phyloP scores from a whole-genome alignment of 1,140 invertebrate genomes.

The Heliothis virescens region DNA sequence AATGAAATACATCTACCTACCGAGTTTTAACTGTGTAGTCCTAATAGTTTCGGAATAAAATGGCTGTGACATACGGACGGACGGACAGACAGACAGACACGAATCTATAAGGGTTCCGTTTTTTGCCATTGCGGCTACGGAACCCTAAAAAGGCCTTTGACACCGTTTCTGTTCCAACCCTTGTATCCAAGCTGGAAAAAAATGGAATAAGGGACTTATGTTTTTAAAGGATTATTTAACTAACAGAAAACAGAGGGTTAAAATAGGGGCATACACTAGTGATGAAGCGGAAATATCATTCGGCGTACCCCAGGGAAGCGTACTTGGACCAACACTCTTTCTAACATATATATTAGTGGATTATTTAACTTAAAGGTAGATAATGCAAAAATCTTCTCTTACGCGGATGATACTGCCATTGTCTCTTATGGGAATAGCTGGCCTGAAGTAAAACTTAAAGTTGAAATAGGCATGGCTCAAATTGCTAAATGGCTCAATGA shows the following conservation, averaged over 20 bases:
- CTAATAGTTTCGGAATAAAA: too few relatives aligned
- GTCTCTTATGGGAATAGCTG: slow-evolving; percentile 25
- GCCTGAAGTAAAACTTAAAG: not conserved
- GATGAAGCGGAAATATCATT: slow-evolving; percentile 1
- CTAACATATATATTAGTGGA: slow-evolving; percentile 48
- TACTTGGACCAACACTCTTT: slow-evolving; percentile 46
- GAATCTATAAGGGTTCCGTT: too few relatives aligned
- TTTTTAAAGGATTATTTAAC: slow-evolving; percentile 29
- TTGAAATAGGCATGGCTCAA: slow-evolving; percentile 2
- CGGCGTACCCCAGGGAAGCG: slow-evolving; percentile 42
- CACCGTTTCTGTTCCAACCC: slow-evolving; percentile 33
- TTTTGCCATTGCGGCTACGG: too few relatives aligned
- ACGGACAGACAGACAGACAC: too few relatives aligned
- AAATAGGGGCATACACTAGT: slow-evolving; percentile 5
- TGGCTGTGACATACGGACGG: too few relatives aligned
- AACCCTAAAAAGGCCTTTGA: slow-evolving; percentile 48
- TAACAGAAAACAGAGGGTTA: slow-evolving; percentile 32
- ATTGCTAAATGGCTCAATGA: slow-evolving; percentile 19
- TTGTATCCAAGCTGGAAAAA: slow-evolving; percentile 37
- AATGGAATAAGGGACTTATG: slow-evolving; percentile 33
- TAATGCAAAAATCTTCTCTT: slow-evolving; percentile 42
- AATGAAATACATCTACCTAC: too few relatives aligned
- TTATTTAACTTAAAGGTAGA: slow-evolving; percentile 25
- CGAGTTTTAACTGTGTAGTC: too few relatives aligned
- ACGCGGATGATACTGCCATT: slow-evolving; percentile 46